Percentiles rank a stretch among this genome's conserved stretches.
Evolutionary conservation across 2,888 invertebrate genomes (phyloP).

Genomic region (Tenodera sinensis): DNA sequence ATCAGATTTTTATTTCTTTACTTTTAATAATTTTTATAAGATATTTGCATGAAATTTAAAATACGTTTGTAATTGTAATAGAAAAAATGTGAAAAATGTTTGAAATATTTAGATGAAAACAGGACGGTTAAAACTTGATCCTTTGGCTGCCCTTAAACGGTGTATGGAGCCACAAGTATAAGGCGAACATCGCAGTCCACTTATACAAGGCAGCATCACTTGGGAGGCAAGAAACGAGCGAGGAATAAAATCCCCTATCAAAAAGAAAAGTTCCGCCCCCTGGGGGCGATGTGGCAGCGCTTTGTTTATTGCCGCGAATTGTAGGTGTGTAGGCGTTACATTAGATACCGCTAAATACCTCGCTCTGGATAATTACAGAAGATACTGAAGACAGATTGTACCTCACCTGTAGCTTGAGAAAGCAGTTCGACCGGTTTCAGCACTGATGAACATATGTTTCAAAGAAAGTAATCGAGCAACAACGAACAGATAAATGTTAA

Average conservation of each 20-base stretch:
- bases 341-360: not conserved
- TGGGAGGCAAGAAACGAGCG: not conserved
- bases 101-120: no score
- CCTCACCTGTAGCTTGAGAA: not conserved
- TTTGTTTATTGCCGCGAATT: not conserved
- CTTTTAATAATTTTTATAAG: no score
- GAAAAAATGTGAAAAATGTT: no score
- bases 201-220: not conserved
- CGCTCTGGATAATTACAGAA: not conserved
- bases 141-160: no score
- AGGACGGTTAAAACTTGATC: no score
- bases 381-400: not conserved
- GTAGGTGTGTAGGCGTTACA: not conserved
- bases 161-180: not conserved
- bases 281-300: not conserved
- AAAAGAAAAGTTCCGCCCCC: not conserved
- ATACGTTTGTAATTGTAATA: no score
- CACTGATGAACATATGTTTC: not conserved
- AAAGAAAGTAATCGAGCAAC: not conserved
- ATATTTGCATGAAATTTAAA: no score
- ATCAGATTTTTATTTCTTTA: no score
- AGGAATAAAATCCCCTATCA: not conserved
- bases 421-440: not conserved
- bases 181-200: not conserved
- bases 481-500: no score